Percentiles rank a stretch among this genome's conserved stretches.
Conservation (phyloP, 2,797 vertebrate genomes). For the Dendrocincla fuliginosa region DNA sequence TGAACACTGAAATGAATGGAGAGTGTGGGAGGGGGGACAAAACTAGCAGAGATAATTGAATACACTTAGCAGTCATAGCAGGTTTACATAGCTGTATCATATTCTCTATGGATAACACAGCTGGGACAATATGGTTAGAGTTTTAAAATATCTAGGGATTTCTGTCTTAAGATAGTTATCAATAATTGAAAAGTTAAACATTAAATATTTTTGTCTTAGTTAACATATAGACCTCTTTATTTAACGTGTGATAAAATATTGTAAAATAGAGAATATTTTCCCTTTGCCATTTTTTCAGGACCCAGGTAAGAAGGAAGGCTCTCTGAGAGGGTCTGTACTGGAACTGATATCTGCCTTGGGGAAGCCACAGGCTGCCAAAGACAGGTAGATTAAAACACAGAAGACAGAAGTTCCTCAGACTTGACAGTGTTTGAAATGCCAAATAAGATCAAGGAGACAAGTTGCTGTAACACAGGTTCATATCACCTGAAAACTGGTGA, state of each 20-base stretch:
- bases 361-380: not conserved
- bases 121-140: not conserved
- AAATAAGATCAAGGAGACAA: not conserved
- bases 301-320: not conserved
- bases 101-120: not conserved
- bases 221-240: not conserved
- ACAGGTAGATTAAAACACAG: not conserved
- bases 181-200: not conserved
- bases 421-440: not conserved
- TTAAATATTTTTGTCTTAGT: not conserved
- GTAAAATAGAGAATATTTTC: not conserved
- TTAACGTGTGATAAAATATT: not conserved
- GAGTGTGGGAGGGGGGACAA: not conserved
- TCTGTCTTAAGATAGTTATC: slow-evolving; percentile 18
- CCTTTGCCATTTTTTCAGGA: not conserved
- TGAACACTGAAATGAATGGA: not conserved
- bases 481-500: not conserved
- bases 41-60: slow-evolving; percentile 10
- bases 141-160: slow-evolving; percentile 18
- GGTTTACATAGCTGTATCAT: slow-evolving; percentile 1
- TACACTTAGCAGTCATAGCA: slow-evolving; percentile 2
- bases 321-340: not conserved
- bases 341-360: not conserved
- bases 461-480: not conserved
- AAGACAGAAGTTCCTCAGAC: not conserved